A percentile compares a stretch with the other conserved stretches of the same genome.
Evolutionary conservation across 2,797 vertebrate species (phyloP).

Genomic region (Myripristis jacobus): DNA sequence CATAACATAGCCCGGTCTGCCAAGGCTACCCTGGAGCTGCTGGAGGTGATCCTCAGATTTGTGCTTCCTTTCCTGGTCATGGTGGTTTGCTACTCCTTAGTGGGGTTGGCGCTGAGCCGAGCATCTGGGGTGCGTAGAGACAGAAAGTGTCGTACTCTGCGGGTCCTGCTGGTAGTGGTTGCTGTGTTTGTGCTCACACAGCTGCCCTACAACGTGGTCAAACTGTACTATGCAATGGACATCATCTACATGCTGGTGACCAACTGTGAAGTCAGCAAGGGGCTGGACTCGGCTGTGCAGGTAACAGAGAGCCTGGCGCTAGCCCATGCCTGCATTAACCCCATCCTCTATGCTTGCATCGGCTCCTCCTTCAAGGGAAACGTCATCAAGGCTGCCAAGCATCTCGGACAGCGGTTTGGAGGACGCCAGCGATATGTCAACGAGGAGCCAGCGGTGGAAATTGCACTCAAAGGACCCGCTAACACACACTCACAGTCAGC

Average conservation of each 20-base stretch:
- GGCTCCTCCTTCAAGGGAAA: slow-evolving; percentile 91
- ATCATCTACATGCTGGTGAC: slow-evolving; percentile 87
- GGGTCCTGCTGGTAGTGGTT: slow-evolving; percentile 90
- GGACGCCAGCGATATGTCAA: slow-evolving; percentile 55
- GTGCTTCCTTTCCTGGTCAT: slow-evolving; percentile 90
- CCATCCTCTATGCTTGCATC: slow-evolving; percentile 90
- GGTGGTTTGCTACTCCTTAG: slow-evolving; percentile 87
- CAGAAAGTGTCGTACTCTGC: slow-evolving; percentile 85
- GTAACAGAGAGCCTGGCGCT: slow-evolving; percentile 92
- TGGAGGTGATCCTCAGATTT: slow-evolving; percentile 90
- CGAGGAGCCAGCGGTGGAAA: slow-evolving; percentile 72
- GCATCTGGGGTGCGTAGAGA: slow-evolving; percentile 74
- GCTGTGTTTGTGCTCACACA: slow-evolving; percentile 91
- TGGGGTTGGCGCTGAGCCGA: slow-evolving; percentile 81
- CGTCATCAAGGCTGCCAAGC: slow-evolving; percentile 87
- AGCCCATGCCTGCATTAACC: slow-evolving; percentile 93
- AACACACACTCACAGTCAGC: slow-evolving; percentile 79
- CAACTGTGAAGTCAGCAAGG: slow-evolving; percentile 86
- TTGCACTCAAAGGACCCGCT: slow-evolving; percentile 71
- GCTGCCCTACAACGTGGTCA: slow-evolving; percentile 92
- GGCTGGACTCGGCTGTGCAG: slow-evolving; percentile 86
- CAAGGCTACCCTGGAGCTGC: slow-evolving; percentile 88
- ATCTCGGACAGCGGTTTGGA: slow-evolving; percentile 74
- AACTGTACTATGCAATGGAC: slow-evolving; percentile 89
- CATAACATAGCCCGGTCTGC: slow-evolving; percentile 76